Base-by-base conservation (phyloP, 2,888 invertebrate species). In the Empis livida region DNA sequence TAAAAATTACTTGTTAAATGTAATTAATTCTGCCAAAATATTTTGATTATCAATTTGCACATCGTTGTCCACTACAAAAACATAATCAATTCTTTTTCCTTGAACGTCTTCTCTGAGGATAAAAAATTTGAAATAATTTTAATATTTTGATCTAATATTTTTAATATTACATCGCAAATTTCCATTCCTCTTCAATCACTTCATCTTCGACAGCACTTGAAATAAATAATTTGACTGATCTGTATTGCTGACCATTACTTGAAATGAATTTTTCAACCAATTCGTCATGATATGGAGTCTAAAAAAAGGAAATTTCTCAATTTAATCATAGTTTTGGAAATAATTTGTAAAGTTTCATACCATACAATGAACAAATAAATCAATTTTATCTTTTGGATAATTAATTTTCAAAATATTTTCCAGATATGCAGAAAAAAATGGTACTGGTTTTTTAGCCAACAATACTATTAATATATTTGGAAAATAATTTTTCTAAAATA, bases 401-500 rank as follows among this genome's bases (percentile, higher is more conserved):
- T 80, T 74, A 45, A 86, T 75, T 0, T 71, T 63, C 14, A 72
- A 55, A 11, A 95, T 64, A 61, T 79, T 79, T 4, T 76, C 63
- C 14, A 95, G 73, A 62, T 87, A 90, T 61, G 93, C 92, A 62
- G 84, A 82, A 43, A 95, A 64, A 63, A 95, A 96, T 14, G 95
- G 93, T n/a, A 89, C 91, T 0, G 90, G 77, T 56, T 77, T 75
- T 61, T 88, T 84, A 42, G 95, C 74, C 66, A 91, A 92, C 2
- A 14, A n/a, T 20, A 17, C 15, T 32, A 31, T n/a, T 14, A 41
- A 23, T 44, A 9, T 20, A 30, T 37, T 10, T 31, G 16, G 15
- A 4, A 40, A 15, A n/a, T 27, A 27, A 27, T 27, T 27, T 27
- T 8, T 27, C 23, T 27, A 27, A 9, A 27, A 27, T 9, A 6